Conservation (phyloP, 2,888 invertebrate species). For the Pseudococcus viburni region DNA sequence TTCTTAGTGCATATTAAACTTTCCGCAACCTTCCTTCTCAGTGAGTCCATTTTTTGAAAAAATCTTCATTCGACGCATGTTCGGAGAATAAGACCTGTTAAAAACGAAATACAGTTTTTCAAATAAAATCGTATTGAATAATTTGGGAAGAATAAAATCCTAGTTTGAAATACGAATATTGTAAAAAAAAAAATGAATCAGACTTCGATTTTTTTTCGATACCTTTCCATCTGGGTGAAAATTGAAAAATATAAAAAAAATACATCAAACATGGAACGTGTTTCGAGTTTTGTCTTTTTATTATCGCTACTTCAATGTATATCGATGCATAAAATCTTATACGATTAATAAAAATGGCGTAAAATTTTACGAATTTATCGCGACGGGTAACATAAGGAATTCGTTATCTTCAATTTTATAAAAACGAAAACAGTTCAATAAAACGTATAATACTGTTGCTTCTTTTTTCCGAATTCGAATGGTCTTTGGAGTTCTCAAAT, state of each 20-base stretch:
- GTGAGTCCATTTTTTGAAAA: no score
- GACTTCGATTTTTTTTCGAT: no score
- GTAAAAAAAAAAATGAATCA: no score
- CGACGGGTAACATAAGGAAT: slow-evolving; percentile 7
- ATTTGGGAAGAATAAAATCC: no score
- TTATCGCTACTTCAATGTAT: neutral
- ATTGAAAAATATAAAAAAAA: slow-evolving; percentile 43
- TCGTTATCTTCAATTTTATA: slow-evolving; percentile 8
- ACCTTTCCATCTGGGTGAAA: neutral
- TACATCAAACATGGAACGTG: slow-evolving; percentile 11
- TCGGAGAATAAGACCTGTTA: no score
- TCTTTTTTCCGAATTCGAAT: neutral
- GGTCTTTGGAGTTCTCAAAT: neutral
- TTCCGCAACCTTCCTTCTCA: no score
- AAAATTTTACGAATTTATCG: slow-evolving; percentile 26
- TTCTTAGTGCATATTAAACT: no score
- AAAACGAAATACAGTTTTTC: no score
- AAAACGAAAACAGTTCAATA: neutral
- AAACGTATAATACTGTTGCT: slow-evolving; percentile 41
- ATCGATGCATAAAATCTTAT: slow-evolving; percentile 43
- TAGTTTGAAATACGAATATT: no score
- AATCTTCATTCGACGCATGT: no score
- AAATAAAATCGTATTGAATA: no score
- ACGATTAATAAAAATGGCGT: slow-evolving; percentile 42
- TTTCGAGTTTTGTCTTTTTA: slow-evolving; percentile 5